Conservation (phyloP, 2,797 vertebrate genomes). For the Lithobates sylvaticus region DNA sequence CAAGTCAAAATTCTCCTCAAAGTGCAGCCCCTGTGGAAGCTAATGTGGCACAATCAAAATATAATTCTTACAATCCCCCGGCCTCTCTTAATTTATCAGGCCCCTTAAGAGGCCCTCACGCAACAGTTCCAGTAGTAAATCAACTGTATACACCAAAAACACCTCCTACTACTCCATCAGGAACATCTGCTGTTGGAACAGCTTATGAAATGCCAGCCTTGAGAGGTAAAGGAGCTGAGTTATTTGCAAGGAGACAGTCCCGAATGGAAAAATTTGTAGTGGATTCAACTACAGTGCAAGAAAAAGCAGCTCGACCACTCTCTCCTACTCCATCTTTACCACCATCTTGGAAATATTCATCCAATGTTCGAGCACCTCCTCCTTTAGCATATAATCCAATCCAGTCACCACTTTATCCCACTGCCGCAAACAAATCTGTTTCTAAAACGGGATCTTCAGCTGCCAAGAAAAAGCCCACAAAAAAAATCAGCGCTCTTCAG, state of each 20-base stretch:
- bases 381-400: constrained; percentile 93
- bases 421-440: constrained; percentile 84
- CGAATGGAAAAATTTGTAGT: constrained; percentile 98
- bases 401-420: constrained; percentile 91
- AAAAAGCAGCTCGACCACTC: constrained; percentile 83
- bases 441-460: constrained; percentile 69
- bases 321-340: constrained; percentile 93
- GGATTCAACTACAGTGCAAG: constrained; percentile 93
- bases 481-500: constrained; percentile 91
- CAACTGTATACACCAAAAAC: constrained; percentile 72
- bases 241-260: constrained; percentile 95
- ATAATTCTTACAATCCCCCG: constrained; percentile 74
- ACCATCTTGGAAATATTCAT: constrained; percentile 93
- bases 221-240: constrained; percentile 93
- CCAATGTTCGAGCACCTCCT: constrained; percentile 94
- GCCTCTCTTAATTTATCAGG: constrained; percentile 75
- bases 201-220: constrained; percentile 88
- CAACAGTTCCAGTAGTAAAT: constrained; percentile 66
- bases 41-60: constrained; percentile 67
- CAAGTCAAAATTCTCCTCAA: constrained; percentile 77
- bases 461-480: constrained; percentile 83
- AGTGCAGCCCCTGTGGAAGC: background rate
- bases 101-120: constrained; percentile 79
- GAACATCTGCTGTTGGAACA: constrained; percentile 74
- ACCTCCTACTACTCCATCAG: constrained; percentile 77